Conservation (phyloP, 2,113 vertebrate species). For the Casuarius casuarius region DNA sequence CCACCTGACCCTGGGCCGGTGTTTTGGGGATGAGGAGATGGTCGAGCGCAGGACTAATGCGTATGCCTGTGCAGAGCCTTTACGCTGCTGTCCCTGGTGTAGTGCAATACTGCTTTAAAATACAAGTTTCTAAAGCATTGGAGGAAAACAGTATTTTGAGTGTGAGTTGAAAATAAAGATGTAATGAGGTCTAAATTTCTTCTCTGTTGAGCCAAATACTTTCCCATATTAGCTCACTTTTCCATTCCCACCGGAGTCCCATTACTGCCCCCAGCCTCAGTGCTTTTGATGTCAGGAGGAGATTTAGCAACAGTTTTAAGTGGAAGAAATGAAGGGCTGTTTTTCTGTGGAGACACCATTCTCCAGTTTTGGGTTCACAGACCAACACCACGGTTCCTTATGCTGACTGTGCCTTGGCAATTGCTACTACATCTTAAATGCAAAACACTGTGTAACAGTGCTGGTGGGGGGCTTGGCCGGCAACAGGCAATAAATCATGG, state of each 20-base stretch:
- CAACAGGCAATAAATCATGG: rapidly evolving
- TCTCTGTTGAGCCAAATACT: slow-evolving; percentile 26
- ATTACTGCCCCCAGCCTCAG: slow-evolving; percentile 6
- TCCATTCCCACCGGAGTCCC: slow-evolving; percentile 9
- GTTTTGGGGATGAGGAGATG: not conserved
- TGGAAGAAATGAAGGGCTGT: not conserved
- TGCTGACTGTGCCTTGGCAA: not conserved
- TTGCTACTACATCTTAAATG: not conserved
- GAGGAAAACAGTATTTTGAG: not conserved
- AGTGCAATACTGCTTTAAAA: not conserved
- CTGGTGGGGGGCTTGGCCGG: not conserved
- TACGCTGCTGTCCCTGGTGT: not conserved
- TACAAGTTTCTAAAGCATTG: slow-evolving; percentile 2
- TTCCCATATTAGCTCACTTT: slow-evolving; percentile 29
- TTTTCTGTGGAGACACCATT: not conserved
- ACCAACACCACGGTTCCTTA: not conserved
- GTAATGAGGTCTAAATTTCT: slow-evolving; percentile 54
- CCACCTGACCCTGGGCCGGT: not conserved
- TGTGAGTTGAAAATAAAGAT: slow-evolving; percentile 25
- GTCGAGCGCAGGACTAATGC: not conserved
- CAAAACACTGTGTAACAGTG: not conserved
- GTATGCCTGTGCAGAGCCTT: not conserved
- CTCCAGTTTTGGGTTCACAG: not conserved
- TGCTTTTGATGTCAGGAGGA: slow-evolving; percentile 40
- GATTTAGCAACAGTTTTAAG: not conserved